phyloP scores from a whole-genome alignment of 2,888 invertebrate species.

The Drosophila cyrtoloma region DNA sequence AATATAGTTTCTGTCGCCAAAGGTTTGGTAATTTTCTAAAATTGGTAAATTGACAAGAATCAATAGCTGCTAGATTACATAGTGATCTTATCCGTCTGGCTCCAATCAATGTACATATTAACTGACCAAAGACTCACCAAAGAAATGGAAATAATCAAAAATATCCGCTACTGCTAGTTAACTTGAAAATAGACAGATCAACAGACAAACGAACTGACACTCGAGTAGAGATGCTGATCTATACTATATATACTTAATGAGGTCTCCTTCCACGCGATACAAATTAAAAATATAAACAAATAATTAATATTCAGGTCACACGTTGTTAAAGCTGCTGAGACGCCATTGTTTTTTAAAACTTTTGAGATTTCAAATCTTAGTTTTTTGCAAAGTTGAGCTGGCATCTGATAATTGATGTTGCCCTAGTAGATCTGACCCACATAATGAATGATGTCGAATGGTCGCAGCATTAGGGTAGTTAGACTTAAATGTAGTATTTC shows the following conservation, averaged over 20 bases:
- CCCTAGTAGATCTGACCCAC: constrained; percentile 3
- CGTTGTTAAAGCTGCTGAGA: not conserved
- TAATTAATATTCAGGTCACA: not conserved
- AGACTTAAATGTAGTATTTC: constrained; percentile 35
- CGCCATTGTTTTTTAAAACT: not conserved
- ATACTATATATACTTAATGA: not conserved
- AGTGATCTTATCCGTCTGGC: not conserved
- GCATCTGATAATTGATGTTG: constrained; percentile 9
- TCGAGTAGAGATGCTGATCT: not conserved
- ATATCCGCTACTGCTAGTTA: not conserved
- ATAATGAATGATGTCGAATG: constrained; percentile 48
- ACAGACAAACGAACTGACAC: not conserved
- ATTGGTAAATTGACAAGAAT: not conserved
- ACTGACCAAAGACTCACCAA: not conserved
- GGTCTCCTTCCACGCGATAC: not conserved
- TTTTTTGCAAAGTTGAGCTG: not conserved
- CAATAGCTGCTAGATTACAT: not conserved
- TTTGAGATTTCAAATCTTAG: not conserved
- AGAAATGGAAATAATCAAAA: not conserved
- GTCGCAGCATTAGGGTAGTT: constrained; percentile 29
- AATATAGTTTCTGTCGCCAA: not conserved
- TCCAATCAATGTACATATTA: not conserved
- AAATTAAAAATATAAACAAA: not conserved
- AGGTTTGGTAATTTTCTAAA: not conserved
- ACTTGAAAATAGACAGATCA: not conserved